Evolutionary conservation across 2,888 invertebrate species (phyloP), one percentile per base, ranked within the genome.

Genomic region (Calameuta filiformis): DNA sequence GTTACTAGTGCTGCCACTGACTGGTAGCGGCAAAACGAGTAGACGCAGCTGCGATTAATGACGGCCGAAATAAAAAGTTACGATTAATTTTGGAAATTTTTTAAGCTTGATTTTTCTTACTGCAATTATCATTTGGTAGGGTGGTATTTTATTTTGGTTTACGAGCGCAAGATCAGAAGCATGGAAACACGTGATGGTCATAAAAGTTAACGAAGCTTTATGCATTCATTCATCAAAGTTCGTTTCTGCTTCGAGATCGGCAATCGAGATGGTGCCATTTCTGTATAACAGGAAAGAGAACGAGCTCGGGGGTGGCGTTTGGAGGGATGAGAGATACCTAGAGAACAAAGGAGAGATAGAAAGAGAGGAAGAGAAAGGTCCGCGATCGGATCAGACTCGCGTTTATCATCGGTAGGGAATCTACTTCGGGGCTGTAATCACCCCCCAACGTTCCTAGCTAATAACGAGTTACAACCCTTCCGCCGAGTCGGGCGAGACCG

Each of bases 381-480:
- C 82, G 80, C 85, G 87, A 89, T 89, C 87, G 84, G 85, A 86
- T 88, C 85, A 81, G 83, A 82, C 82, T 83, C 82, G 84, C 87
- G 87, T 90, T 89, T 89, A 89, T 90, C 88, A 89, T 89, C 87
- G 84, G 81, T 81, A 86, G 83, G 84, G 84, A 88, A 89, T 90
- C 87, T 89, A 87, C 87, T 86, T 83, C 84, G 85, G 84, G 84
- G 87, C 85, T 87, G 88, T 90, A 90, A 90, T 90, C 89, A 90
- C 85, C 86, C 85, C 80, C 82, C 85, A 79, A 83, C 80, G 83
- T 85, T 83, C 83, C 84, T 86, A 84, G 85, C 87, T 89, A 89
- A 90, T 89, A 90, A 89, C 87, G 88, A 90, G 89, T 90, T 90
- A 87, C 90, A 89, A 87, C 89, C 88, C 89, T 89, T 87, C 84